Conservation (phyloP, 2,113 vertebrate genomes). For the Diadophis punctatus region DNA sequence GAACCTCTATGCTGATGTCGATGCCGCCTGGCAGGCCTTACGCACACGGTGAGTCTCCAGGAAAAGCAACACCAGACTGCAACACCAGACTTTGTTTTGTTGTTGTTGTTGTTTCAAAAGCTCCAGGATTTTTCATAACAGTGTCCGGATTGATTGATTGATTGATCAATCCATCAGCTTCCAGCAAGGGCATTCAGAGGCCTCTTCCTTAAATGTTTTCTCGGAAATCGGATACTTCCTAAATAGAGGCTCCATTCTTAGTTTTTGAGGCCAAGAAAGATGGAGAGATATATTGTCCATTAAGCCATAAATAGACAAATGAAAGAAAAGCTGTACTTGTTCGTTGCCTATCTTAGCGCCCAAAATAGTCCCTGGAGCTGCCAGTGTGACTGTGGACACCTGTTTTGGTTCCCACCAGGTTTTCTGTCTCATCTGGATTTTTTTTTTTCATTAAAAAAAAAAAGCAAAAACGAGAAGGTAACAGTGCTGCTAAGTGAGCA, state of each 20-base stretch:
- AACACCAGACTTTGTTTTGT: not conserved
- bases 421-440: not conserved
- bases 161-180: not conserved
- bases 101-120: not conserved
- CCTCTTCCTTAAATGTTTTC: not conserved
- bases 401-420: not conserved
- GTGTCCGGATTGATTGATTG: not conserved
- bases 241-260: not conserved
- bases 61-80: not conserved
- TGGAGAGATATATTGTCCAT: not conserved
- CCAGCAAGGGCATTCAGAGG: not conserved
- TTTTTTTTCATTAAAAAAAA: not conserved
- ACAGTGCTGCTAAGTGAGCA: not conserved
- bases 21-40: conserved; percentile 93
- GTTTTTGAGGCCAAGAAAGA: not conserved
- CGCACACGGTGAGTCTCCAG: conserved; percentile 78
- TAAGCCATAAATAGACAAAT: not conserved
- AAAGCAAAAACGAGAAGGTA: not conserved
- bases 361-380: not conserved
- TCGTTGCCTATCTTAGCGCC: not conserved
- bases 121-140: no score
- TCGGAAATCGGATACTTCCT: not conserved
- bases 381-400: not conserved
- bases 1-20: conserved; percentile 93
- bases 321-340: not conserved